phyloP scores from a whole-genome alignment of 2,888 invertebrate species.

The Aspidiotus destructor region DNA sequence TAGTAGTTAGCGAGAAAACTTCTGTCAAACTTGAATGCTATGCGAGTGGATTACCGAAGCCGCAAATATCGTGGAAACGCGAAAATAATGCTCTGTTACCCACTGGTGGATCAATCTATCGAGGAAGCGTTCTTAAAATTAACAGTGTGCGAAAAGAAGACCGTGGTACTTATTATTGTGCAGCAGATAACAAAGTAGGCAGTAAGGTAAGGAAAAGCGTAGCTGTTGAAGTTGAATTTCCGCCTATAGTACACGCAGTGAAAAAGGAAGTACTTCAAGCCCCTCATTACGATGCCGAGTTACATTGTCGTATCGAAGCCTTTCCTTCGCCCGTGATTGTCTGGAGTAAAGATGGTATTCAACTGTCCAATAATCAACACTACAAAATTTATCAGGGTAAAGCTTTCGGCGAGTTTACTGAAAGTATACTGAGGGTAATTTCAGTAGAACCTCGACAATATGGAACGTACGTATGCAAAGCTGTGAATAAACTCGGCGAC shows the following conservation, averaged over 20 bases:
- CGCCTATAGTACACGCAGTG: conserved; percentile 74
- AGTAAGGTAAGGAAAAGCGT: conserved; percentile 73
- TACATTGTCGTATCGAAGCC: conserved; percentile 87
- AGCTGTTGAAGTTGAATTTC: conserved; percentile 78
- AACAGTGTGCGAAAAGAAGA: conserved; percentile 71
- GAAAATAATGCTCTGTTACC: conserved; percentile 88
- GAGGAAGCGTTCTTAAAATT: conserved; percentile 70
- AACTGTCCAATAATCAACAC: conserved; percentile 78
- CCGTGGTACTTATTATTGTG: conserved; percentile 86
- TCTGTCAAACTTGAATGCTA: conserved; percentile 76
- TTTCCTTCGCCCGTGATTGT: conserved; percentile 84
- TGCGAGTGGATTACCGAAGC: conserved; percentile 74
- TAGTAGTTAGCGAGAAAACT: conserved; percentile 66
- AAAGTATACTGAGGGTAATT: conserved; percentile 74
- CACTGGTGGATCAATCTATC: conserved; percentile 72
- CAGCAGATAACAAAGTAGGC: conserved; percentile 79
- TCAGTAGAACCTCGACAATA: conserved; percentile 83
- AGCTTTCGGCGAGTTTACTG: conserved; percentile 81
- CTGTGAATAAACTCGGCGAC: conserved; percentile 73
- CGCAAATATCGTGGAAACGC: conserved; percentile 80
- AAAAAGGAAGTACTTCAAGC: conserved; percentile 73
- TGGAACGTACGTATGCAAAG: conserved; percentile 73
- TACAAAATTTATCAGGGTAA: conserved; percentile 81
- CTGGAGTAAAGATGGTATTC: conserved; percentile 76
- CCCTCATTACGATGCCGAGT: conserved; percentile 80